Evolutionary conservation across 2,113 vertebrate species (phyloP), one percentile per base, ranked within the genome.

Genomic region (Smithornis capensis): DNA sequence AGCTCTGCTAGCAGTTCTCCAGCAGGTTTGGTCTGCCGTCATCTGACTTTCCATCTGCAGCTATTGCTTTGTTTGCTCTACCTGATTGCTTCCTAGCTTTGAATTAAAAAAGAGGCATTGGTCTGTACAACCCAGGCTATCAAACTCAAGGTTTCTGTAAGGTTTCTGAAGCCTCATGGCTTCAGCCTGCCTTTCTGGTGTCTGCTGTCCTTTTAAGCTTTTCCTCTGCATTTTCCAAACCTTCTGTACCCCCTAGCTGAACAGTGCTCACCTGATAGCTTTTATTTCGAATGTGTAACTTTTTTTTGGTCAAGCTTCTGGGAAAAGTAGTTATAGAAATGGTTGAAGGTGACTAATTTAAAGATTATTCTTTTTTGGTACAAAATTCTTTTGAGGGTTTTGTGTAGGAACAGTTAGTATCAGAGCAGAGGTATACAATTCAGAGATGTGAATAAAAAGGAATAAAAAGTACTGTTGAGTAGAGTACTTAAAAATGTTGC

Each of bases 261-360:
- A 17, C 6, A 1, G 1, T 29, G 45, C 19, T 28, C 15, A 49
- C n/a, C 31, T 23, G 12, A 15, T 7, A 40, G 0, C 7, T 52
- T 24, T 42, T 53, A 56, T 47, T 69, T 65, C 31, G 62, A 50
- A 53, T 49, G 84, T 5, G 7, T 31, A 52, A 56, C 7, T 60
- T 59, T 64, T 79, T 42, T 60, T 63, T 69, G 17, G 21, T 59
- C 47, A 83, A 50, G 8, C 8, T 44, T 81, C 63, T 63, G 55
- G 33, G 23, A 74, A 75, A 9, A 53, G 9, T 22, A 60, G 49
- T 64, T 60, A 35, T 24, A 69, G 15, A 87, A 84, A 35, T 23
- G 19, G 60, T n/a, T 45, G 56, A 81, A 12, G 38, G 42, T 87
- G 50, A 53, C 23, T 44, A 77, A 67, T 60, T 44, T 73, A 37